Evolutionary conservation across 1,140 invertebrate species (phyloP).

Genomic region (Cydia amplana): DNA sequence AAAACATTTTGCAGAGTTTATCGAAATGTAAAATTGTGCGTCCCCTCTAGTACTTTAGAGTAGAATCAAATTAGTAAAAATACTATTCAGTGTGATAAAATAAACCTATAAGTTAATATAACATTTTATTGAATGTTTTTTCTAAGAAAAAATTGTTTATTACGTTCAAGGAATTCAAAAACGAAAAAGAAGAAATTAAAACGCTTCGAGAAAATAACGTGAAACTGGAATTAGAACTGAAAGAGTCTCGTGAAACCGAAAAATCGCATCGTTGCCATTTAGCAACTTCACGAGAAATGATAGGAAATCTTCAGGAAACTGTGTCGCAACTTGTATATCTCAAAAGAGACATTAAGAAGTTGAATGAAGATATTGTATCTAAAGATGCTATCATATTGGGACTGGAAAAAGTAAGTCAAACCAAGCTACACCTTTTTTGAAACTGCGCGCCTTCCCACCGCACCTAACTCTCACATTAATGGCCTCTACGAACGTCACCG

Average conservation of each 20-base stretch:
- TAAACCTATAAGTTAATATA: slow-evolving; percentile 1
- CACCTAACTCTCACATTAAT: no score
- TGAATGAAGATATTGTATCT: slow-evolving; percentile 61
- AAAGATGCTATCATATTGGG: slow-evolving; percentile 57
- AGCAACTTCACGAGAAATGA: slow-evolving; percentile 68
- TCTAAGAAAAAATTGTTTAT: slow-evolving; percentile 23
- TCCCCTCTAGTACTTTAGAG: not conserved
- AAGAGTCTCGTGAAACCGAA: slow-evolving; percentile 61
- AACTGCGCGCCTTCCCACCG: no score
- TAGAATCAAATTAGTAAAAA: no score
- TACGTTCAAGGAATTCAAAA: slow-evolving; percentile 52
- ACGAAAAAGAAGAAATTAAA: slow-evolving; percentile 60
- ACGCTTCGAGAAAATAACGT: slow-evolving; percentile 56
- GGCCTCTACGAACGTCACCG: no score
- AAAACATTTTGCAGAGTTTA: slow-evolving; percentile 58
- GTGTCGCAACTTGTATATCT: slow-evolving; percentile 72
- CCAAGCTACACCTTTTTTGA: no score
- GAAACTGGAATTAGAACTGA: slow-evolving; percentile 66
- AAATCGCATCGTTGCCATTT: slow-evolving; percentile 70
- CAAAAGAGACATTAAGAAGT: slow-evolving; percentile 69
- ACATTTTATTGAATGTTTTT: slow-evolving; percentile 4
- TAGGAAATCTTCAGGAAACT: slow-evolving; percentile 70
- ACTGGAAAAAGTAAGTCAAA: slow-evolving; percentile 58
- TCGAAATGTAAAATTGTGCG: slow-evolving; percentile 69
- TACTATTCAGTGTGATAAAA: no score